Conservation (phyloP, 1,140 invertebrate species). For the Coenobita brevimanus region DNA sequence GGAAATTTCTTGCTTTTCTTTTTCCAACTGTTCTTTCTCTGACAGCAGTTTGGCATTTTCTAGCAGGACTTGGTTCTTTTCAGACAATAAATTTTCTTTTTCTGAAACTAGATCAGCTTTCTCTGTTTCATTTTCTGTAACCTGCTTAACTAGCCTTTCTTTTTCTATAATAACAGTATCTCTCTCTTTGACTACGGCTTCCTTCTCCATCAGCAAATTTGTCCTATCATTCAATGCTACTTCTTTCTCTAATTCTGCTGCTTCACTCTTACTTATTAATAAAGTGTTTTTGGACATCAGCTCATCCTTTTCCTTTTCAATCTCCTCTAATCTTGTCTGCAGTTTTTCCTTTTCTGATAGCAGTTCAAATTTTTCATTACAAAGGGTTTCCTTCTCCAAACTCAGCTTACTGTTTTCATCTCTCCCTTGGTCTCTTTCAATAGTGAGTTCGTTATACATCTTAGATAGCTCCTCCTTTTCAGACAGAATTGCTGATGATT, state of each 20-base stretch:
- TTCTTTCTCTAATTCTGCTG: not conserved
- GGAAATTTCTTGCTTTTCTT: not conserved
- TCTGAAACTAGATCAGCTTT: no score
- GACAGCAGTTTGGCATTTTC: conserved; percentile 15
- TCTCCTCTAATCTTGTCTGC: not conserved
- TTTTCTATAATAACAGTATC: no score
- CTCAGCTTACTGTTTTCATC: not conserved
- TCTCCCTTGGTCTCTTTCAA: not conserved
- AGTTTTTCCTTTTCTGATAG: conserved; percentile 19
- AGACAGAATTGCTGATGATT: not conserved
- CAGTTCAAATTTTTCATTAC: conserved; percentile 10
- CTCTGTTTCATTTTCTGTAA: no score
- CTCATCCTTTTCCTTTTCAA: conserved; percentile 24
- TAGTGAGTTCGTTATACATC: not conserved
- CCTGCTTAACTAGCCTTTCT: no score
- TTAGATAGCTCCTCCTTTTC: not conserved
- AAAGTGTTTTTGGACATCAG: not conserved
- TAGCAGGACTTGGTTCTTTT: not conserved
- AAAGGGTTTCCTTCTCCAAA: not conserved
- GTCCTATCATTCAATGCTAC: not conserved
- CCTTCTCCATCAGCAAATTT: no score
- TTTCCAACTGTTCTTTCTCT: not conserved
- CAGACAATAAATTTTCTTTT: no score
- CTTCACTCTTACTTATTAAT: not conserved
- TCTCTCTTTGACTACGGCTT: no score